These are phyloP conservation scores for Philereme vetulata DNA, from an alignment of 2,888 invertebrate genomes.

Conservation along the genomic window DNA sequence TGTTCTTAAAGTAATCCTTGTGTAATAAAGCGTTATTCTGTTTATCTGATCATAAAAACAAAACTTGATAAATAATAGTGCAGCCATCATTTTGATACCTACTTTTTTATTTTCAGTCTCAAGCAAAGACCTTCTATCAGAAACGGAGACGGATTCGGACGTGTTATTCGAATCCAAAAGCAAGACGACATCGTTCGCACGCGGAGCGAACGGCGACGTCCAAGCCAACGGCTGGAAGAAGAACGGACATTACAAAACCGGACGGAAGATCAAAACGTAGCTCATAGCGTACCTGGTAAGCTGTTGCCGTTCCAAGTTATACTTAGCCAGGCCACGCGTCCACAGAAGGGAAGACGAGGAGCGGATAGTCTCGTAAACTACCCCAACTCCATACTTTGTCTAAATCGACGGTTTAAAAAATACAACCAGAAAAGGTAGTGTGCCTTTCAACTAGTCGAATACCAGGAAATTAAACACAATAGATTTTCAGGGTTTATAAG, in stretches of 20 bases:
- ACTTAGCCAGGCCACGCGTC: constrained; percentile 21
- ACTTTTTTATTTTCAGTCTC: constrained; percentile 74
- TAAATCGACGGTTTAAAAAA: too few species aligned
- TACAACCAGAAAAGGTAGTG: too few species aligned
- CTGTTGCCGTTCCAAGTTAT: constrained; percentile 36
- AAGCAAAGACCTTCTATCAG: constrained; percentile 86
- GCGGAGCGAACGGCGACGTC: constrained; percentile 71
- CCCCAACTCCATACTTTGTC: neutral
- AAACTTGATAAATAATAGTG: too few species aligned
- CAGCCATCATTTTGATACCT: too few species aligned
- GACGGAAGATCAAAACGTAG: constrained; percentile 75
- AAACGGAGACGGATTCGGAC: constrained; percentile 93
- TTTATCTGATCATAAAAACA: too few species aligned
- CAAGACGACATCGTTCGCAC: constrained; percentile 78
- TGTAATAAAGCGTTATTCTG: too few species aligned
- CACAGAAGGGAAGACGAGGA: constrained; percentile 8
- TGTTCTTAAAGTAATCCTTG: too few species aligned
- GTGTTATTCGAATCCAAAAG: constrained; percentile 91
- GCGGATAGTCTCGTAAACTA: constrained; percentile 4
- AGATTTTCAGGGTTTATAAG: too few species aligned
- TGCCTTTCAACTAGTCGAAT: too few species aligned
- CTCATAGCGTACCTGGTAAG: constrained; percentile 44
- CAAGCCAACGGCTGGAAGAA: constrained; percentile 81
- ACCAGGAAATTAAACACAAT: too few species aligned
- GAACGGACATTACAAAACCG: constrained; percentile 80